These are phyloP conservation scores for Cavia aperea DNA, from an alignment of 2,113 vertebrate genomes.

Conservation along the genomic window DNA sequence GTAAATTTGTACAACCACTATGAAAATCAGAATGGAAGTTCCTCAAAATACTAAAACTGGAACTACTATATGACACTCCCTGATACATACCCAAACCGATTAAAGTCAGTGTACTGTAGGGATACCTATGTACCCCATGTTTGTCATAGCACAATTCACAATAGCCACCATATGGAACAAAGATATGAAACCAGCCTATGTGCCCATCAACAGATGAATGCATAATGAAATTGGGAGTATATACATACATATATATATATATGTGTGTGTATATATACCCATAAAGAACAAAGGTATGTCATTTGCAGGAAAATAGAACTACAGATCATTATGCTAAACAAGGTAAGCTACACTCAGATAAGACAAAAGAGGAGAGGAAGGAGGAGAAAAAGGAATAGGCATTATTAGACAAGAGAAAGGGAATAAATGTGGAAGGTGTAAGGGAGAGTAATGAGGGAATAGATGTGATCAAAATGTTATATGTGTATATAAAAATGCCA, in stretches of 20 bases:
- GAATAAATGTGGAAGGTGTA: not conserved
- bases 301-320: not conserved
- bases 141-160: not conserved
- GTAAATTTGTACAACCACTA: not conserved
- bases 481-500: not conserved
- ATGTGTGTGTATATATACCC: too few relatives aligned
- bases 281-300: not conserved
- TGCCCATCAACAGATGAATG: not conserved
- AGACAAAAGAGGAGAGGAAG: not conserved
- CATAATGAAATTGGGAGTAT: not conserved
- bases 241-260: too few relatives aligned
- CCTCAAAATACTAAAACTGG: not conserved
- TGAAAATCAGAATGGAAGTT: not conserved
- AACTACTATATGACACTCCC: not conserved
- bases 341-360: not conserved
- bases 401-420: not conserved
- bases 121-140: not conserved
- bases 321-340: not conserved
- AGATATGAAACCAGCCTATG: not conserved
- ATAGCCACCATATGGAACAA: not conserved
- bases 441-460: not conserved
- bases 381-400: not conserved
- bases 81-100: not conserved
- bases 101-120: not conserved
- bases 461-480: not conserved